Evolutionary conservation across 1,140 invertebrate genomes (phyloP).

Genomic region (Drosophila arizonae): DNA sequence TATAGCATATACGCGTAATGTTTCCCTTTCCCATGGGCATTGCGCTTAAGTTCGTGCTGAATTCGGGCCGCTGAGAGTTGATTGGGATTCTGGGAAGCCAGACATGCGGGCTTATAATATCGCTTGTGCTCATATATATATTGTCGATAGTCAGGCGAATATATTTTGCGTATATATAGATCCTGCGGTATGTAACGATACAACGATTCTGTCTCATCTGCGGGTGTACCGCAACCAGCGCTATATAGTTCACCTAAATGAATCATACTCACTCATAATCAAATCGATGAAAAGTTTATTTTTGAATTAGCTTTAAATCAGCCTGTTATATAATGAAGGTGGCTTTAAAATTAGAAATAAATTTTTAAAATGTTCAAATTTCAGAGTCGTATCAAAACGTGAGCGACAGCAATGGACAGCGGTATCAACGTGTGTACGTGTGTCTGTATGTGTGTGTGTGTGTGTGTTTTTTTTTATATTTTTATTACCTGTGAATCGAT

Average conservation of each 20-base stretch:
- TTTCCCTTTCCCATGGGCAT: not conserved
- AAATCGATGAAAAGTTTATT: too few relatives aligned
- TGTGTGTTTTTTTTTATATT: not conserved
- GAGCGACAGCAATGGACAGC: slow-evolving; percentile 52
- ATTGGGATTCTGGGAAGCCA: slow-evolving; percentile 4
- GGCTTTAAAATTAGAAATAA: too few relatives aligned
- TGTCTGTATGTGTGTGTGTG: not conserved
- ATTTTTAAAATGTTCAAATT: too few relatives aligned
- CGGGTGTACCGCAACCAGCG: slow-evolving; percentile 7
- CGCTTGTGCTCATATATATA: not conserved
- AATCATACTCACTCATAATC: too few relatives aligned
- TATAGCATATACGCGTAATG: not conserved
- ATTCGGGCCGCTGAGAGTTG: slow-evolving; percentile 10
- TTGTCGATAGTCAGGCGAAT: not conserved
- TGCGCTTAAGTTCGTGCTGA: not conserved
- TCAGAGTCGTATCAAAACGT: slow-evolving; percentile 27
- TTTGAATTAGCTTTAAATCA: too few relatives aligned
- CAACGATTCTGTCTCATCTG: slow-evolving; percentile 15
- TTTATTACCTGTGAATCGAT: slow-evolving; percentile 77
- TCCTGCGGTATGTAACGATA: slow-evolving; percentile 14
- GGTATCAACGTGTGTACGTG: slow-evolving; percentile 47
- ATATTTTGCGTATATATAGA: slow-evolving; percentile 9
- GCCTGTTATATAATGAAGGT: too few relatives aligned
- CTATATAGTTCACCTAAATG: too few relatives aligned
- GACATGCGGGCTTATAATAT: slow-evolving; percentile 23